Evolutionary conservation across 2,797 vertebrate species (phyloP), one percentile per base, ranked within the genome.

Genomic region (Australoheros facetus): DNA sequence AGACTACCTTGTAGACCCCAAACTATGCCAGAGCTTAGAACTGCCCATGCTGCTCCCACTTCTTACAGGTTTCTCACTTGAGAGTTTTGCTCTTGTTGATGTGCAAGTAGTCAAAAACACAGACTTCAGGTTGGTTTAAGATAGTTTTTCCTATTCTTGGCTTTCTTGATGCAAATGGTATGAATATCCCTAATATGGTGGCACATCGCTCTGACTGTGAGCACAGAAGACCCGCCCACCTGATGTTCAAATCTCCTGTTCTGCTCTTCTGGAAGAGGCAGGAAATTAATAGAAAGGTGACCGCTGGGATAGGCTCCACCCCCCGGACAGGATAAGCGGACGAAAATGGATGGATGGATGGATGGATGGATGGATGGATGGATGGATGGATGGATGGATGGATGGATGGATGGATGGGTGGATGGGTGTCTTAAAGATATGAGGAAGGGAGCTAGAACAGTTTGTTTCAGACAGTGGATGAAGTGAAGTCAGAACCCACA

Each of bases 21-120:
- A 39, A 39, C 10, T 11, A 39, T 39, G 37, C 9, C 37, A 39
- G 8, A 10, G 10, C 9, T 3, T 39, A 3, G 3, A 39, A 45
- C 4, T 14, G 4, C 42, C 42, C 12, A 45, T 48, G 7, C 3
- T 17, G 45, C 6, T 17, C 45, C 16, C 45, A 48, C 45, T 17
- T 17, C 14, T 48, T 17, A 48, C 5, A 17, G 5, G 5, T 48
- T 16, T 16, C 14, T 7, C 45, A 17, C 16, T 48, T 16, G 16
- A 16, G 45, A 48, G 45, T 6, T 17, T 48, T 16, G 45, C 32
- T 34, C 32, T 34, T 34, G 32, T 34, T 34, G 32, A 69, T 51
- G 42, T 30, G 42, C 3, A 30, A 16, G 42, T 17, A 30, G 28
- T 69, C 5, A 0, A 9, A 48, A 48, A 48, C 48, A 0, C 45